phyloP scores from a whole-genome alignment of 2,888 invertebrate species.

The Drosophila ochracea region DNA sequence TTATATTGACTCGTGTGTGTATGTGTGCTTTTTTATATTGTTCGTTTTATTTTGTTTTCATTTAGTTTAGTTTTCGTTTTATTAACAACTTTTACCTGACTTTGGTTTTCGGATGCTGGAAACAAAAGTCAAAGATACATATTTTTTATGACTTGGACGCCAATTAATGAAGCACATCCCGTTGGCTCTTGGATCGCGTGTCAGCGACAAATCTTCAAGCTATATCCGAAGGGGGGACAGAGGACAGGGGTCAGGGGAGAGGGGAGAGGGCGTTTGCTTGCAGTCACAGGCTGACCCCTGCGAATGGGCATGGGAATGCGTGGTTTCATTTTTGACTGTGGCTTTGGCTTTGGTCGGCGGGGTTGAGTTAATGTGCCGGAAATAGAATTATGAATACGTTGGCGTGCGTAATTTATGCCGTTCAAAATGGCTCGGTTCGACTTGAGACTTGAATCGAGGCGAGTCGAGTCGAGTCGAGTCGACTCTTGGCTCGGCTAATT shows the following conservation, averaged over 20 bases:
- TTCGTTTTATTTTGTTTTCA: conserved; percentile 49
- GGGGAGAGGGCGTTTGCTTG: background rate
- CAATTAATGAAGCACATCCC: conserved; percentile 82
- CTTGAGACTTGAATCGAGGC: background rate
- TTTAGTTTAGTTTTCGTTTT: conserved; percentile 69
- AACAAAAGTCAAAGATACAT: conserved; percentile 30
- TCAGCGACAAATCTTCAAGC: conserved; percentile 73
- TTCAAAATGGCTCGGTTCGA: conserved; percentile 63
- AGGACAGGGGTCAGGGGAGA: background rate
- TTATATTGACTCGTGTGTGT: conserved; percentile 1
- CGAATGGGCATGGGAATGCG: conserved; percentile 42
- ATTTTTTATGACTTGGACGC: conserved; percentile 47
- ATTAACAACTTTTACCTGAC: conserved; percentile 78
- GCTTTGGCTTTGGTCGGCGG: conserved; percentile 14
- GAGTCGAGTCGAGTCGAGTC: conserved; percentile 14
- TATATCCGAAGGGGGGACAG: background rate
- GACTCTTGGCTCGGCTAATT: conserved; percentile 29
- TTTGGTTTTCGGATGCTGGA: conserved; percentile 50
- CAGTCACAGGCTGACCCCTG: conserved; percentile 43
- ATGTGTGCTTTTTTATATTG: background rate
- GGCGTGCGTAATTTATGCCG: conserved; percentile 79
- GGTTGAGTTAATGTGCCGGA: conserved; percentile 74
- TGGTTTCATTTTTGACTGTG: conserved; percentile 16
- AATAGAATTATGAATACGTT: conserved; percentile 81
- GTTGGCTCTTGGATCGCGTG: conserved; percentile 68